Evolutionary conservation across 2,888 invertebrate genomes (phyloP), one percentile per base, ranked within the genome.

Genomic region (Lutraria lutraria): DNA sequence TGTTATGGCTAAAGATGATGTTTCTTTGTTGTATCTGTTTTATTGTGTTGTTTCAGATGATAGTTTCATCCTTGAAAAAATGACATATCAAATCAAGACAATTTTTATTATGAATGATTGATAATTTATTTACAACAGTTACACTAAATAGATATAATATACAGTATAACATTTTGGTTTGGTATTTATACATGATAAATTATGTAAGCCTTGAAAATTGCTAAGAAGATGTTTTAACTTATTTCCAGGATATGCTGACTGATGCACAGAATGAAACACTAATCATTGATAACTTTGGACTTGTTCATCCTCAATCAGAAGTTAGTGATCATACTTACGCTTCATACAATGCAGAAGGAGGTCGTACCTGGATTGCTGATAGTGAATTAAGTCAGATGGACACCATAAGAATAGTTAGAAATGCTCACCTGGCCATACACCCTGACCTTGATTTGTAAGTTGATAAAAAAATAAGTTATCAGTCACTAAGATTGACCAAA

Each of bases 261-360:
- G 91, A 92, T 25, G 91, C 93, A 1, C 86, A 85, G 52, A 95
- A 95, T 85, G 86, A 91, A 68, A 95, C 95, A 12, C 91, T 95
- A 19, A 93, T 94, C 34, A 89, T 95, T 25, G 93, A 95, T 89
- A 95, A 95, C 81, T 88, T 81, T 43, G 90, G 83, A 25, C 85
- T 76, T 34, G 29, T 82, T 19, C 85, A 87, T 0, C 79, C 85
- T 4, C 68, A 85, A 13, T 79, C 86, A 60, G 91, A 93, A 72
- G 85, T 93, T 34, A 68, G 84, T 21, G 85, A 87, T 34, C 89
- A 89, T 76, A 88, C 86, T 15, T 87, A 89, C 25, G 29, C 80
- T 53, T 81, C 68, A 2, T 92, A 93, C 81, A 72, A 72, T 15
- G 43, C 56, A 15, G 93, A 92, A 81, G 92, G 92, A 19, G 93